Base-by-base conservation (phyloP, 2,113 vertebrate genomes). In the Tenrec ecaudatus region DNA sequence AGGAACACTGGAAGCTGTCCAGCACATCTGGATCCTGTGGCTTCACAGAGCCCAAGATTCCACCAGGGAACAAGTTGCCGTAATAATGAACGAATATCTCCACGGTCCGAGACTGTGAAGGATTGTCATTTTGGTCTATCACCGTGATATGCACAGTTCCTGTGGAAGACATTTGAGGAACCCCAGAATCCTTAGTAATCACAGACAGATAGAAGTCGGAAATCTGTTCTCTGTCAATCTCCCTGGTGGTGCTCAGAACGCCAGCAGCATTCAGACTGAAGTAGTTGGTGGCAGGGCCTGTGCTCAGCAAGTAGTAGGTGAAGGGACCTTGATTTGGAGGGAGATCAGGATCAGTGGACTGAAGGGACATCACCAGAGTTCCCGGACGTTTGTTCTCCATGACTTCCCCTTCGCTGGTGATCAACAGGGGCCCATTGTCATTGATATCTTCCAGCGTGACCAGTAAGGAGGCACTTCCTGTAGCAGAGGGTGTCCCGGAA, bases 101-200 rank as follows among this genome's bases (percentile, higher is more conserved):
- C 89, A 99, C 98, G 0, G 98, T 98, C 90, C 99, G 98, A 16
- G 99, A 97, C 95, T 99, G 98, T 1, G 99, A 99, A 0, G 99
- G 99, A 93, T 99, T 99, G 98, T 99, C 99, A 0, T 99, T 99
- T 96, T 99, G 98, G 95, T 99, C 99, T 62, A 98, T 98, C 47
- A 99, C 98, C 73, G 98, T 98, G 89, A 99, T 96, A 2, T 98
- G 99, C 95, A 99, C 98, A 0, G 99, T 99, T 93, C 99, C 99
- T 0, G 99, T 99, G 82, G 99, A 99, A 71, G 99, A 99, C 99
- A 99, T 99, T 53, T 99, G 99, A 80, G 99, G 99, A 27, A 99
- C 80, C 0, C 99, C 99, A 27, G 99, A 99, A 95, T 99, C 99
- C 89, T 98, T 98, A 0, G 99, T 99, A 27, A 99, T 96, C 89